Percentiles rank a stretch among this genome's conserved stretches.
phyloP scores from a whole-genome alignment of 2,888 invertebrate species.

The Seira sanloemensis region DNA sequence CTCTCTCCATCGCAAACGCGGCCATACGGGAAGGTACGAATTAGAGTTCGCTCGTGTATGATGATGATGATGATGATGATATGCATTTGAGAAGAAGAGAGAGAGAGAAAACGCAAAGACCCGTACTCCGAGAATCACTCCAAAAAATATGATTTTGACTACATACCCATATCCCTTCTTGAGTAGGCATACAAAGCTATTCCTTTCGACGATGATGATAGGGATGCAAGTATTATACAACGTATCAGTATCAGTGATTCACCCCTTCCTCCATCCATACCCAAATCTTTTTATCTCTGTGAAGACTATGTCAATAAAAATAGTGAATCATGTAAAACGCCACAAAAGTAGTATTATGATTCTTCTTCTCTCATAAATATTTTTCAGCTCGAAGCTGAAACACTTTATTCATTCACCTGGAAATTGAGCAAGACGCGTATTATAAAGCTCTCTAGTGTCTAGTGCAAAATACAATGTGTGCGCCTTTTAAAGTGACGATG shows the following conservation, averaged over 20 bases:
- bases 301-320: slow-evolving; percentile 12
- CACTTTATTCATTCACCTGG: slow-evolving; percentile 10
- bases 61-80: not conserved
- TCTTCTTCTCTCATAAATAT: not conserved
- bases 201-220: not conserved
- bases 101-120: slow-evolving; percentile 6
- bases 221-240: not conserved
- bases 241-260: not conserved
- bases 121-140: not conserved
- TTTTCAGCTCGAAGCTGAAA: not conserved
- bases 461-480: not conserved
- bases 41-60: slow-evolving; percentile 13
- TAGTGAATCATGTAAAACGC: not conserved
- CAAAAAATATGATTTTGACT: not conserved
- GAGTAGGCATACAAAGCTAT: not conserved
- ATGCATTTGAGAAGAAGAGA: slow-evolving; percentile 1
- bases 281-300: not conserved
- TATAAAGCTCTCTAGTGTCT: no score
- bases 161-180: slow-evolving; percentile 9
- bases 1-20: not conserved
- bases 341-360: not conserved
- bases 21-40: slow-evolving; percentile 8
- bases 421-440: not conserved
- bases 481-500: not conserved
- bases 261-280: slow-evolving; percentile 3